phyloP scores from a whole-genome alignment of 2,888 invertebrate genomes.

The Megastigmus dorsalis region DNA sequence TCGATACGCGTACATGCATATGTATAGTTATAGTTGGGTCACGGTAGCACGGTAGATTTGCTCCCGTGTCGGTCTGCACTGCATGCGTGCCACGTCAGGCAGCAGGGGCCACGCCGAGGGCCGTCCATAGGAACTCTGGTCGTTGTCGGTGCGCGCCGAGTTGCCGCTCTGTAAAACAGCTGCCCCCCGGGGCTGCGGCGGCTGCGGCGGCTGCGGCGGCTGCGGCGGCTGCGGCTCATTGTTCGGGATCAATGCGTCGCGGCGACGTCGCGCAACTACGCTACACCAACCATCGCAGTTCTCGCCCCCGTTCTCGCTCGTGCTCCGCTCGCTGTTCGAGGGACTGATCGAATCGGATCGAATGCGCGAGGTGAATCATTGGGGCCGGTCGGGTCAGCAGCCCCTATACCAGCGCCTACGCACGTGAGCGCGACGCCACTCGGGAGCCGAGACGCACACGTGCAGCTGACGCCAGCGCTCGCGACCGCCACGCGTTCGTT shows the following conservation, averaged over 20 bases:
- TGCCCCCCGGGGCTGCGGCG: no score
- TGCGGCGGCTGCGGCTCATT: no score
- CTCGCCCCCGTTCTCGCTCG: slow-evolving; percentile 19
- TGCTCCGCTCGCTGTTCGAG: neutral
- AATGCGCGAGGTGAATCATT: slow-evolving; percentile 24
- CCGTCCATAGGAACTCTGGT: no score
- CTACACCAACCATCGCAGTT: neutral
- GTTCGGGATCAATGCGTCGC: slow-evolving; percentile 46
- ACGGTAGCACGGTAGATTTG: slow-evolving; percentile 17
- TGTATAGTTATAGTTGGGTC: neutral
- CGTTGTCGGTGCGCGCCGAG: no score
- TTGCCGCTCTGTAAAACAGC: slow-evolving; percentile 26
- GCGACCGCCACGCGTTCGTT: slow-evolving; percentile 24
- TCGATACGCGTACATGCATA: neutral
- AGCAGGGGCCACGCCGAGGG: neutral
- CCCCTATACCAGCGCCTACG: slow-evolving; percentile 3
- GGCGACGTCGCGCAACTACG: slow-evolving; percentile 21
- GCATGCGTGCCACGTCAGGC: neutral
- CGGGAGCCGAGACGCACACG: neutral
- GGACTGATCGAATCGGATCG: slow-evolving; percentile 38
- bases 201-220: no score
- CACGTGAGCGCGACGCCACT: slow-evolving; percentile 9
- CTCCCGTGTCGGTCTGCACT: no score
- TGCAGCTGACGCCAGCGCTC: slow-evolving; percentile 39
- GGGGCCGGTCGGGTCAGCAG: neutral